Percentiles rank a stretch among this genome's conserved stretches.
Evolutionary conservation across 2,888 invertebrate species (phyloP).

Genomic region (Amphipoea lucens): DNA sequence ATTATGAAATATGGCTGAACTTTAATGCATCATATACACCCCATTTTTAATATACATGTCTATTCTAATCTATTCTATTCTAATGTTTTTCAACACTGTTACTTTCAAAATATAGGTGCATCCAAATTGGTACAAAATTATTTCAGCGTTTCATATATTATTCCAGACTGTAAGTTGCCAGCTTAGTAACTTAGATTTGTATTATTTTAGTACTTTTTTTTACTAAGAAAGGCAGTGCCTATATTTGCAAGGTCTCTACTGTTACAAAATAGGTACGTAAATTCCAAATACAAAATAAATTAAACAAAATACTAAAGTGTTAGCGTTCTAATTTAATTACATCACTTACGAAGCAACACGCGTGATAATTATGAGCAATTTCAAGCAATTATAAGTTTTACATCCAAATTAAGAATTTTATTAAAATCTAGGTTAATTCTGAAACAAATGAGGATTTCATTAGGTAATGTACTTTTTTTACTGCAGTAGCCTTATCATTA

Average conservation of each 20-base stretch:
- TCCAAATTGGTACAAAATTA: too few species aligned
- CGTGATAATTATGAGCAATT: slow-evolving; percentile 11
- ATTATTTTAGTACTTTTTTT: not conserved
- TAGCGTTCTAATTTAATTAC: slow-evolving; percentile 20
- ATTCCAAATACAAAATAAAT: not conserved
- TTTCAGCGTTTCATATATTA: too few species aligned
- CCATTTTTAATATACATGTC: too few species aligned
- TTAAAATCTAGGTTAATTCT: not conserved
- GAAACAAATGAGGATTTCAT: not conserved
- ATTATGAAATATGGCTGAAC: too few species aligned
- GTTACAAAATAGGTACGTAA: not conserved
- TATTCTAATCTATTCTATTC: too few species aligned
- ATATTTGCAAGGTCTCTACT: too few species aligned
- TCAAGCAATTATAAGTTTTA: slow-evolving; percentile 37
- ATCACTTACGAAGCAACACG: not conserved
- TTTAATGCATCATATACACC: too few species aligned
- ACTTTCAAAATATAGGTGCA: too few species aligned
- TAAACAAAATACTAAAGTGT: slow-evolving; percentile 6
- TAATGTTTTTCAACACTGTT: too few species aligned
- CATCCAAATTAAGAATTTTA: not conserved
- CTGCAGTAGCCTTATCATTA: not conserved
- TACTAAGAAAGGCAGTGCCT: not conserved
- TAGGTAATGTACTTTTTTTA: not conserved
- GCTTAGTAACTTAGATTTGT: not conserved
- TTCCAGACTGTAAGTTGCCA: too few species aligned